Evolutionary conservation across 2,797 vertebrate species (phyloP).

Genomic region (Phataginus tetradactyla): DNA sequence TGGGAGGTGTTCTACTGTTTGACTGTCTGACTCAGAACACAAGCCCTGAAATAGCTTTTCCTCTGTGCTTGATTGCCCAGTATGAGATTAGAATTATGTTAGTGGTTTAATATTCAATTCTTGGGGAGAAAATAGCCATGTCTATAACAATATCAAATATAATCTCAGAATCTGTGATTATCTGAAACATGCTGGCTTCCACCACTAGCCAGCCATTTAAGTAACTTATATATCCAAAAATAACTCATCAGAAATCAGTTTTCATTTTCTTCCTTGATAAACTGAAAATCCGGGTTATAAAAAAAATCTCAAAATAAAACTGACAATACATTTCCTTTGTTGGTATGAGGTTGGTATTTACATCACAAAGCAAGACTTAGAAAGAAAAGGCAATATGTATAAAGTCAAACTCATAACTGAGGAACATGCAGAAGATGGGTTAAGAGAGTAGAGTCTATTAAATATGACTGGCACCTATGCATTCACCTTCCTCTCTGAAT

Average conservation of each 20-base stretch:
- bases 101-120: not conserved
- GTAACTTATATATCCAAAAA: slow-evolving; percentile 6
- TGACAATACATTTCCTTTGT: not conserved
- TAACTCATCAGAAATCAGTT: not conserved
- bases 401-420: not conserved
- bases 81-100: not conserved
- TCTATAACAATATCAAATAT: not conserved
- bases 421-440: not conserved
- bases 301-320: not conserved
- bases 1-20: not conserved
- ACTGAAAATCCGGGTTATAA: not conserved
- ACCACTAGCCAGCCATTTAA: not conserved
- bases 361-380: slow-evolving; percentile 2
- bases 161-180: not conserved
- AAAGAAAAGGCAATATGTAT: not conserved
- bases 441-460: not conserved
- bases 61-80: not conserved
- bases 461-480: not conserved
- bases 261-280: not conserved
- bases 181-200: not conserved
- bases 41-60: not conserved
- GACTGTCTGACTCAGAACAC: not conserved
- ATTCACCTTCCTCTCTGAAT: not conserved
- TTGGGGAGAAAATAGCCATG: not conserved
- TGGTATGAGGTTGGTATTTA: not conserved